Conservation (phyloP, 1,140 invertebrate species). For the Drosophila littoralis region DNA sequence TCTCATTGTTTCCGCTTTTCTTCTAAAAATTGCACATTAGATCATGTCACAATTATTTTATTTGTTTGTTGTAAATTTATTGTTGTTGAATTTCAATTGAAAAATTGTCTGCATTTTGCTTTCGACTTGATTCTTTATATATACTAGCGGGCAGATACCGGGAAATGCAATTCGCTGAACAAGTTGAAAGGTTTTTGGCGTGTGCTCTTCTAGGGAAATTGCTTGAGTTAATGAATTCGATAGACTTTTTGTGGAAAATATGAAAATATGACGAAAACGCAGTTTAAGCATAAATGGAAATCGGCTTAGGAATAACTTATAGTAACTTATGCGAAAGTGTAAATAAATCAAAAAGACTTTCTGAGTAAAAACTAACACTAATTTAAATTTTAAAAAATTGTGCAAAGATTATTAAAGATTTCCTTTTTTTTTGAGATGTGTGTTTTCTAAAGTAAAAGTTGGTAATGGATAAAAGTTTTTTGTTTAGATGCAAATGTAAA, state of each 20-base stretch:
- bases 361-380: too few relatives aligned
- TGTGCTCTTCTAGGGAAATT: constrained; percentile 7
- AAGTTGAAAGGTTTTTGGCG: neutral
- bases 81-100: constrained; percentile 35
- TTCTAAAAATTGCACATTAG: constrained; percentile 76
- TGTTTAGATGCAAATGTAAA: too few relatives aligned
- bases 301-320: neutral
- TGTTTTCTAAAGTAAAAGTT: too few relatives aligned
- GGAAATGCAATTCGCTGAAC: constrained; percentile 31
- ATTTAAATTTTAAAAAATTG: too few relatives aligned
- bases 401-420: too few relatives aligned
- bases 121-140: constrained; percentile 10
- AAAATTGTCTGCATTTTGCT: constrained; percentile 37
- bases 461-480: too few relatives aligned
- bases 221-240: neutral
- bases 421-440: too few relatives aligned
- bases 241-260: neutral
- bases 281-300: neutral
- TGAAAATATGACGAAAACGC: neutral
- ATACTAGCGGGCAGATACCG: neutral
- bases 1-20: constrained; percentile 55
- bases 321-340: too few relatives aligned
- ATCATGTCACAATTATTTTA: constrained; percentile 79
- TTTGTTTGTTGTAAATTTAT: constrained; percentile 31
- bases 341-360: too few relatives aligned